These are phyloP conservation scores for Maniola jurtina DNA, from an alignment of 1,140 invertebrate species.

Conservation along the genomic window DNA sequence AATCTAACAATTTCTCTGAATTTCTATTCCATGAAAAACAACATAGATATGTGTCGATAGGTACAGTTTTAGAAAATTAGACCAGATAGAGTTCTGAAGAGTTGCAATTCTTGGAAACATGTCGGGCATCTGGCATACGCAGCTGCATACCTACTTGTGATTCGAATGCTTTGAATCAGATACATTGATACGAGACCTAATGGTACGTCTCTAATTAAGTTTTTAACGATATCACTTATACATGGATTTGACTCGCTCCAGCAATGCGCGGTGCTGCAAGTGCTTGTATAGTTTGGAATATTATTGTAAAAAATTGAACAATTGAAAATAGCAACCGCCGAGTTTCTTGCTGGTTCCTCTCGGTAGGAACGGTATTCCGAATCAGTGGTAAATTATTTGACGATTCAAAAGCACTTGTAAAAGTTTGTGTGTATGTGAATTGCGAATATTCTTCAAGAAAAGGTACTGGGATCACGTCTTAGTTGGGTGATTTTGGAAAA, in stretches of 20 bases:
- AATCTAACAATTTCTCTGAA: too few relatives aligned
- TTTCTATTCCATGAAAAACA: background rate
- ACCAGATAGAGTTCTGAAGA: conserved; percentile 16
- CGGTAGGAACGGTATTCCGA: too few relatives aligned
- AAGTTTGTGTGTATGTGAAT: too few relatives aligned
- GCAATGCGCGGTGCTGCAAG: too few relatives aligned
- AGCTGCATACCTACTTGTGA: conserved; percentile 9
- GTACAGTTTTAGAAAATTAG: conserved; percentile 5
- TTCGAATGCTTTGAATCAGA: conserved; percentile 3
- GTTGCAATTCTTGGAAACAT: conserved; percentile 45
- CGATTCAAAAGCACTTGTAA: too few relatives aligned
- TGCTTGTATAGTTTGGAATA: too few relatives aligned
- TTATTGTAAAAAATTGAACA: too few relatives aligned
- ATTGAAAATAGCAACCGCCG: too few relatives aligned
- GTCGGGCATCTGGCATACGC: conserved; percentile 32
- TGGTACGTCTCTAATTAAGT: background rate
- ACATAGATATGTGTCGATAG: background rate
- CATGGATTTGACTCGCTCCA: background rate
- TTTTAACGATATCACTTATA: background rate
- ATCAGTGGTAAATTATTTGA: too few relatives aligned
- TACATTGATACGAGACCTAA: background rate
- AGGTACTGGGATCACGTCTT: too few relatives aligned
- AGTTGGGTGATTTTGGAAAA: too few relatives aligned
- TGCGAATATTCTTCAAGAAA: background rate
- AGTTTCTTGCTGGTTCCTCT: too few relatives aligned